These are phyloP conservation scores for Drosophila kurseongensis DNA, from an alignment of 1,140 invertebrate species.

Conservation along the genomic window DNA sequence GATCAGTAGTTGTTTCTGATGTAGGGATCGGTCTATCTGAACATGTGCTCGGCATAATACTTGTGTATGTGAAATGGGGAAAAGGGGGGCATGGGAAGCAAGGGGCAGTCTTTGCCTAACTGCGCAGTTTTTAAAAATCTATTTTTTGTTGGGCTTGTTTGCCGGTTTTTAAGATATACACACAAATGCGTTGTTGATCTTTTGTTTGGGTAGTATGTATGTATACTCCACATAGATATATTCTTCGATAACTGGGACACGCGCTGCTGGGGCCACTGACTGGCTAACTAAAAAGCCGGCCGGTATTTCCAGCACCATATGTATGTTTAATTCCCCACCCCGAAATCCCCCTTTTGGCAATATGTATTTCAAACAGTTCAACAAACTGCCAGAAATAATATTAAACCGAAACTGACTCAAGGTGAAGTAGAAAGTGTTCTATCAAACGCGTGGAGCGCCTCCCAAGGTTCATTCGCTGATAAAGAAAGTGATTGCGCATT, in stretches of 20 bases:
- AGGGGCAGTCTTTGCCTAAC: slow-evolving; percentile 32
- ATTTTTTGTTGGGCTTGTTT: slow-evolving; percentile 39
- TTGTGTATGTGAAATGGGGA: not conserved
- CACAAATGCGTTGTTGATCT: slow-evolving; percentile 31
- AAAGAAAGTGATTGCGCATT: slow-evolving; percentile 35
- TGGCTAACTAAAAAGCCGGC: slow-evolving; percentile 53
- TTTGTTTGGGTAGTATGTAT: slow-evolving; percentile 8
- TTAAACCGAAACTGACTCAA: slow-evolving; percentile 47
- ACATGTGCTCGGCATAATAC: slow-evolving; percentile 30
- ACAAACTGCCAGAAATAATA: slow-evolving; percentile 48
- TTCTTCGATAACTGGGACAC: slow-evolving; percentile 35
- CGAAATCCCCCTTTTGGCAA: not conserved
- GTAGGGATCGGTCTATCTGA: slow-evolving; percentile 29
- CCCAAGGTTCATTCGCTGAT: slow-evolving; percentile 61
- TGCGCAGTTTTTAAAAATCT: slow-evolving; percentile 51
- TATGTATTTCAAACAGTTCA: slow-evolving; percentile 42
- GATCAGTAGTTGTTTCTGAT: slow-evolving; percentile 15
- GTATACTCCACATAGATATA: not conserved
- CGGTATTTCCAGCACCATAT: slow-evolving; percentile 43
- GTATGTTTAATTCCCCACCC: not conserved
- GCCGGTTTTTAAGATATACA: slow-evolving; percentile 25
- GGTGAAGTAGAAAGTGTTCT: slow-evolving; percentile 49
- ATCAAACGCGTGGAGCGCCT: slow-evolving; percentile 7
- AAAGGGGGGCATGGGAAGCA: slow-evolving; percentile 16
- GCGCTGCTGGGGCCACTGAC: slow-evolving; percentile 41